phyloP scores from a whole-genome alignment of 2,113 vertebrate genomes.

The Tetrao urogallus region DNA sequence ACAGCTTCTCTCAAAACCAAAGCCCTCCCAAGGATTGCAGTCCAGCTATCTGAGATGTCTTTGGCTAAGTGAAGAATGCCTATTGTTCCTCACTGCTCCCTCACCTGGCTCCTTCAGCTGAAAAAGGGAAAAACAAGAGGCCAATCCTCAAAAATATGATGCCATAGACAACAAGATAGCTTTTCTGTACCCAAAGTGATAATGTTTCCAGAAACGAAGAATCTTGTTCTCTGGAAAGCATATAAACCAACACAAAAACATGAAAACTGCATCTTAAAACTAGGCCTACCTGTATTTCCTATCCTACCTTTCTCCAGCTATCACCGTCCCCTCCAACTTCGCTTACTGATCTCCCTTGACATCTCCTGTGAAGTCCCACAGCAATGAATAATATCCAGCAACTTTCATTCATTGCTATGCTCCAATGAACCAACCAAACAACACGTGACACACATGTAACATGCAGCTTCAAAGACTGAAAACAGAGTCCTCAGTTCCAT shows the following conservation, averaged over 20 bases:
- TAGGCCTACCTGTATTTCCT: neutral
- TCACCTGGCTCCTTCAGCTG: neutral
- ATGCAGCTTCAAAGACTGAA: neutral
- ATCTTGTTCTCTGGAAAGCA: neutral
- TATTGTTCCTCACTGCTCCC: neutral
- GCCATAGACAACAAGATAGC: neutral
- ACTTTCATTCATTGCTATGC: neutral
- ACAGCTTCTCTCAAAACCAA: neutral
- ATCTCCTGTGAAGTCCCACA: neutral
- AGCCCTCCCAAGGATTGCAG: neutral
- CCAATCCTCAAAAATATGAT: neutral
- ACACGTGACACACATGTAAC: neutral
- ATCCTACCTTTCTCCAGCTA: neutral
- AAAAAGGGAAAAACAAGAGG: neutral
- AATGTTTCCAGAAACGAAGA: neutral
- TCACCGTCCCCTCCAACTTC: neutral
- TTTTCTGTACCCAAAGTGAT: neutral
- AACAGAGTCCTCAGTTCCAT: neutral
- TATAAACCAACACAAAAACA: neutral
- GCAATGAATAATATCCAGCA: neutral
- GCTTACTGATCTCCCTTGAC: neutral
- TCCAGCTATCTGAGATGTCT: neutral
- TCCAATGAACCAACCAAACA: neutral
- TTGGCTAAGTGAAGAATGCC: neutral
- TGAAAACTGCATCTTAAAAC: fast-evolving